phyloP scores from a whole-genome alignment of 2,888 invertebrate species.

The Brachyopa scutellaris region DNA sequence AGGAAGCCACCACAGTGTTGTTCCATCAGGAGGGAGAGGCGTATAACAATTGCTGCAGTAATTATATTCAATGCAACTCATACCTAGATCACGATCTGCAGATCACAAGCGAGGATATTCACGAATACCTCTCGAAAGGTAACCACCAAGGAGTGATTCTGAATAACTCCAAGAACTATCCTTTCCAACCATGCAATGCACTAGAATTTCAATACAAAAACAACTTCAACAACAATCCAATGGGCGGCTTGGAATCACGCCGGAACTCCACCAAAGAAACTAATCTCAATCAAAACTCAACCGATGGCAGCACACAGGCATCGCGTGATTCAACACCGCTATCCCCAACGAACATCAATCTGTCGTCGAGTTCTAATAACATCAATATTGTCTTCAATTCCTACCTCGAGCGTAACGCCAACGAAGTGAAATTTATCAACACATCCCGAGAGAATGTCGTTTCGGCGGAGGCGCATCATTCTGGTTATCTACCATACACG shows the following conservation, averaged over 20 bases:
- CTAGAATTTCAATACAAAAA: conserved; percentile 81
- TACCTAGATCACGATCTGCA: conserved; percentile 81
- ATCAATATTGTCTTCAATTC: conserved; percentile 81
- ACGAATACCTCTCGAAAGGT: conserved; percentile 81
- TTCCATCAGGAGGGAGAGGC: conserved; percentile 82
- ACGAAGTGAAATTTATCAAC: conserved; percentile 81
- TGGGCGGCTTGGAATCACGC: conserved; percentile 63
- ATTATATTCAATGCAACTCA: conserved; percentile 81
- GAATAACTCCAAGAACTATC: conserved; percentile 81
- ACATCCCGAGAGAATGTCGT: conserved; percentile 77
- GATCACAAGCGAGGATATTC: conserved; percentile 82
- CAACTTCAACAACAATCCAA: conserved; percentile 78
- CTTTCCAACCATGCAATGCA: conserved; percentile 81
- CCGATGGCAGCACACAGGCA: conserved; percentile 51
- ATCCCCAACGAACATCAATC: conserved; percentile 80
- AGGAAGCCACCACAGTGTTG: conserved; percentile 80
- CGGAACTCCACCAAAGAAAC: conserved; percentile 80
- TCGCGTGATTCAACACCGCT: conserved; percentile 74
- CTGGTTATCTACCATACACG: conserved; percentile 79
- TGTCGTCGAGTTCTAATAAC: conserved; percentile 81
- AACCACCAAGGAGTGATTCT: conserved; percentile 78
- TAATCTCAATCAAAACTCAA: conserved; percentile 80
- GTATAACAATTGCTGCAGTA: conserved; percentile 81
- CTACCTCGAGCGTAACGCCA: conserved; percentile 78
- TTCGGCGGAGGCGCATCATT: conserved; percentile 79